Conservation (phyloP, 1,140 invertebrate species). For the Formica selysi region DNA sequence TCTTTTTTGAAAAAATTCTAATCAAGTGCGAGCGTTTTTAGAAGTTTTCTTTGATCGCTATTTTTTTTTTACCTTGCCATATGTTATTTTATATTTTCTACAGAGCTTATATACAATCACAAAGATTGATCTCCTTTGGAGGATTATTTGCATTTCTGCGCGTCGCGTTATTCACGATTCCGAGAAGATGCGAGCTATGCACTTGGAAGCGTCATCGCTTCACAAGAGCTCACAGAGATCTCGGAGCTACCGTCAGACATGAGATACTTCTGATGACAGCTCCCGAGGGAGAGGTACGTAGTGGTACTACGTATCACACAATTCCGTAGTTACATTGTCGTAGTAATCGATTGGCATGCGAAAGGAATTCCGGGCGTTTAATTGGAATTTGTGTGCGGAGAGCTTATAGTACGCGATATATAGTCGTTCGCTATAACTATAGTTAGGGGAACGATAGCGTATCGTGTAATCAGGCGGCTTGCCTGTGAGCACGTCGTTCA, state of each 20-base stretch:
- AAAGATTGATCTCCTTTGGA: background rate
- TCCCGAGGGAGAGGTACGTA: background rate
- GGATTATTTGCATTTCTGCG: background rate
- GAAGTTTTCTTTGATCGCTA: background rate
- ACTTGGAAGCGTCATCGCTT: background rate
- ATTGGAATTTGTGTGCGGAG: constrained; percentile 50
- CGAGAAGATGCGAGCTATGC: background rate
- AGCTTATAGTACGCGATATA: background rate
- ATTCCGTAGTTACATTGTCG: constrained; percentile 18
- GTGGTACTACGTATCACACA: background rate
- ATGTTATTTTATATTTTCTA: background rate
- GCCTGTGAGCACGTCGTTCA: background rate
- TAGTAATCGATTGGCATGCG: constrained; percentile 54
- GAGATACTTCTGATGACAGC: constrained; percentile 37
- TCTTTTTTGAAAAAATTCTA: too few relatives aligned
- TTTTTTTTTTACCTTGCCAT: too few relatives aligned
- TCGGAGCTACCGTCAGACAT: background rate
- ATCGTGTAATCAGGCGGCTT: constrained; percentile 21
- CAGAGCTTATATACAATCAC: background rate
- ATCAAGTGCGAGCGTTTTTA: background rate
- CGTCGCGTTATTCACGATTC: background rate
- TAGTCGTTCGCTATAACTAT: constrained; percentile 15
- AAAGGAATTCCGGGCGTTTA: constrained; percentile 58
- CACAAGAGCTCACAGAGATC: constrained; percentile 9
- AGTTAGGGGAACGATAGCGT: constrained; percentile 19